Percentiles rank a stretch among this genome's conserved stretches.
Evolutionary conservation across 2,113 vertebrate species (phyloP).

Genomic region (Cephalopterus ornatus): DNA sequence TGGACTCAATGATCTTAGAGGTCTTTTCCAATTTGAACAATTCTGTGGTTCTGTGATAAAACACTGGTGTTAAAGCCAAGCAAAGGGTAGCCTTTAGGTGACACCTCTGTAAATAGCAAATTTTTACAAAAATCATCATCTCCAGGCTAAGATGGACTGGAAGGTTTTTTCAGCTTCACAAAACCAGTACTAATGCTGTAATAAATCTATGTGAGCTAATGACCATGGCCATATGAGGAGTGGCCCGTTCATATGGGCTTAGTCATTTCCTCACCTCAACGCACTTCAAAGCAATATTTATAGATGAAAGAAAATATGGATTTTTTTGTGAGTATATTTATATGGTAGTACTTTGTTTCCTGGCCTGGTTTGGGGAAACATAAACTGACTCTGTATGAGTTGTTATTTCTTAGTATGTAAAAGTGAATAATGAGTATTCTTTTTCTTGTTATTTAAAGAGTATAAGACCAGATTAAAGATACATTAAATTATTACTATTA

Average conservation of each 20-base stretch:
- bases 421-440: neutral
- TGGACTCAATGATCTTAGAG: neutral
- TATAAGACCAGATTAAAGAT: neutral
- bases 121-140: neutral
- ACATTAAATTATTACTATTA: neutral
- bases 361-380: neutral
- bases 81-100: neutral
- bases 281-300: neutral
- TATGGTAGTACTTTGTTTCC: neutral
- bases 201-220: neutral
- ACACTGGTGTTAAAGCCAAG: neutral
- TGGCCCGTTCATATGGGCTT: neutral
- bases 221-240: neutral
- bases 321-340: neutral
- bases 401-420: neutral
- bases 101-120: rapidly evolving
- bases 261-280: neutral
- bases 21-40: neutral
- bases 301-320: neutral
- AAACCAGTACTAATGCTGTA: neutral
- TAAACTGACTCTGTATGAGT: neutral
- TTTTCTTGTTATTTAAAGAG: neutral
- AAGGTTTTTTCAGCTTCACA: neutral
- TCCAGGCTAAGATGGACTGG: neutral
- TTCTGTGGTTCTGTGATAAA: neutral